A percentile compares a stretch with the other conserved stretches of the same genome.
Conservation (phyloP, 2,113 vertebrate genomes). For the Tetraodon nigroviridis region DNA sequence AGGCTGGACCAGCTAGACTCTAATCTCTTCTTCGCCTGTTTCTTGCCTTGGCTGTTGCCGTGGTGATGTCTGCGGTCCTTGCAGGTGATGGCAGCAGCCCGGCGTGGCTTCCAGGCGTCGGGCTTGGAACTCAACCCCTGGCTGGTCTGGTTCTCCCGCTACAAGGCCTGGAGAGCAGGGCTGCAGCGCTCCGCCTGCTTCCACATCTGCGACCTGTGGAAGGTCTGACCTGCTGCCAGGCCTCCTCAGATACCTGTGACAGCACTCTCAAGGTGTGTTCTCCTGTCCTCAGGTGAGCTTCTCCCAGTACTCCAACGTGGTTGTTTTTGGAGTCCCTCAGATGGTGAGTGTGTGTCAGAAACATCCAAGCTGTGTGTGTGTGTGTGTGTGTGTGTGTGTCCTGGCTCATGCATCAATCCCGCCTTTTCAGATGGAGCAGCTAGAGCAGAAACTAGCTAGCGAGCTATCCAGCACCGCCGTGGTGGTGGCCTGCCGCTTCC, state of each 20-base stretch:
- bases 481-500: conserved; percentile 93
- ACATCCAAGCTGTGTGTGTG: not conserved
- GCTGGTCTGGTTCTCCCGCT: conserved; percentile 93
- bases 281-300: conserved; percentile 82
- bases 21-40: too few species aligned
- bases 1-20: too few species aligned
- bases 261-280: too few species aligned
- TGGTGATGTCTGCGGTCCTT: not conserved
- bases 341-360: conserved; percentile 80
- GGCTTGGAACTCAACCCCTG: conserved; percentile 96
- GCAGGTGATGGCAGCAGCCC: conserved; percentile 94
- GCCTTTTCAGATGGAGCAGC: conserved; percentile 81
- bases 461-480: conserved; percentile 79
- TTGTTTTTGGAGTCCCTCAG: conserved; percentile 95
- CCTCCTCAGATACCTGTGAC: too few species aligned
- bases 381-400: not conserved
- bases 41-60: too few species aligned
- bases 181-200: conserved; percentile 81
- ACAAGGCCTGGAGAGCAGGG: conserved; percentile 85
- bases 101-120: conserved; percentile 83
- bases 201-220: conserved; percentile 91
- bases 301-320: conserved; percentile 82
- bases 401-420: not conserved
- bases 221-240: conserved; percentile 72
- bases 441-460: conserved; percentile 83